These are phyloP conservation scores for Pristionchus arcanus DNA, from an alignment of 2,888 invertebrate genomes.

Conservation along the genomic window DNA sequence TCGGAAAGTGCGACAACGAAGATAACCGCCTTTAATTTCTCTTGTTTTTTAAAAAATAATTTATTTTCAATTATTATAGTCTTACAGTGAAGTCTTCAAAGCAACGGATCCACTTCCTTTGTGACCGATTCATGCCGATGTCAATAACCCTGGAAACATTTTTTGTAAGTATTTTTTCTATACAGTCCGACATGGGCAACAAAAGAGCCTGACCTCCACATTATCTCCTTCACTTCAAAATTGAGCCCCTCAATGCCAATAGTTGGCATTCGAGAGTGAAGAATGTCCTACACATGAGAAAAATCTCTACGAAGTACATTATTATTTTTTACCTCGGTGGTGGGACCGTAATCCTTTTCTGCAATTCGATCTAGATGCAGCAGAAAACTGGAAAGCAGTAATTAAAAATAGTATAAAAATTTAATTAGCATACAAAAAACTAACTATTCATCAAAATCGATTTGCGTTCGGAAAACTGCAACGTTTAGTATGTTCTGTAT, in stretches of 20 bases:
- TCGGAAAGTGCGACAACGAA: too few relatives aligned
- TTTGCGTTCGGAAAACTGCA: not conserved
- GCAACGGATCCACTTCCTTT: not conserved
- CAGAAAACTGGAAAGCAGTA: not conserved
- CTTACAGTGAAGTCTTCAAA: not conserved
- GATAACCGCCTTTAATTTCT: too few relatives aligned
- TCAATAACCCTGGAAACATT: not conserved
- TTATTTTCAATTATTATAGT: not conserved
- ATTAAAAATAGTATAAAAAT: not conserved
- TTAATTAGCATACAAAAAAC: not conserved
- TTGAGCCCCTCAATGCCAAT: not conserved
- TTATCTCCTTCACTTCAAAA: not conserved
- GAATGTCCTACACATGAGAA: not conserved
- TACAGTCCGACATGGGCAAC: too few relatives aligned
- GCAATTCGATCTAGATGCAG: not conserved
- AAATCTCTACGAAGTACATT: not conserved
- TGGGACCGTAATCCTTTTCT: not conserved
- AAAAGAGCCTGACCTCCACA: not conserved
- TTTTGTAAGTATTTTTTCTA: not conserved
- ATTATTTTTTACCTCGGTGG: not conserved
- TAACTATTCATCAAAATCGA: not conserved
- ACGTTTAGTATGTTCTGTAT: not conserved
- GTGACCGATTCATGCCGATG: not conserved
- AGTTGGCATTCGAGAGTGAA: not conserved
- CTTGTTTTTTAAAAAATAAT: too few relatives aligned